Percentiles rank a stretch among this genome's conserved stretches.
Conservation (phyloP, 2,888 invertebrate species). For the Diaprepes abbreviatus region DNA sequence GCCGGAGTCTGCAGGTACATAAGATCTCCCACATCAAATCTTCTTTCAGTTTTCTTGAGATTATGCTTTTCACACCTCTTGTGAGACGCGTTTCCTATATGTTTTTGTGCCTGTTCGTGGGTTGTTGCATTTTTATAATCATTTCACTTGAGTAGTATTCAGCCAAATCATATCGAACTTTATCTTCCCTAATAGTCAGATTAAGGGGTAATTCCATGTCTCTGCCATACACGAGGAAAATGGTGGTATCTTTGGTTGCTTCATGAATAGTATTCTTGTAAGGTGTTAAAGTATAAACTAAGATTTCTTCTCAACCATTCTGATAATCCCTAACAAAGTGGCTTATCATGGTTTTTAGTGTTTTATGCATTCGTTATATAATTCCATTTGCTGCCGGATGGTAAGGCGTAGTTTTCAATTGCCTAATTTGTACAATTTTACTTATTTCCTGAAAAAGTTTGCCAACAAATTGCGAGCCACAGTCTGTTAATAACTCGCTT, state of each 20-base stretch:
- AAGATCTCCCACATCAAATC: conserved; percentile 24
- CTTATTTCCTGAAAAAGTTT: conserved; percentile 54
- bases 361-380: no score
- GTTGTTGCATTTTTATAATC: conserved; percentile 11
- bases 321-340: no score
- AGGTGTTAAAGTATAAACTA: conserved; percentile 32
- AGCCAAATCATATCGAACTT: conserved; percentile 26
- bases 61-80: conserved; percentile 8
- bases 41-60: background rate
- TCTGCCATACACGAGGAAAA: no score
- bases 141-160: conserved; percentile 35
- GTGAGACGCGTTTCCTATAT: background rate
- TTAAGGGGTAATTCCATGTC: conserved; percentile 52
- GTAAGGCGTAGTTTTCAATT: conserved; percentile 45
- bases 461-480: conserved; percentile 55
- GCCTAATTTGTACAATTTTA: conserved; percentile 51
- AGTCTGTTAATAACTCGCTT: conserved; percentile 54
- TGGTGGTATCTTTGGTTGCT: background rate
- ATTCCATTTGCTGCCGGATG: no score
- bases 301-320: no score
- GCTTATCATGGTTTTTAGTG: no score
- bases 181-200: conserved; percentile 34
- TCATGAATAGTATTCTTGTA: conserved; percentile 48
- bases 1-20: conserved; percentile 15
- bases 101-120: conserved; percentile 8